Base-by-base conservation (phyloP, 2,888 invertebrate species). In the Nomada hirtipes region DNA sequence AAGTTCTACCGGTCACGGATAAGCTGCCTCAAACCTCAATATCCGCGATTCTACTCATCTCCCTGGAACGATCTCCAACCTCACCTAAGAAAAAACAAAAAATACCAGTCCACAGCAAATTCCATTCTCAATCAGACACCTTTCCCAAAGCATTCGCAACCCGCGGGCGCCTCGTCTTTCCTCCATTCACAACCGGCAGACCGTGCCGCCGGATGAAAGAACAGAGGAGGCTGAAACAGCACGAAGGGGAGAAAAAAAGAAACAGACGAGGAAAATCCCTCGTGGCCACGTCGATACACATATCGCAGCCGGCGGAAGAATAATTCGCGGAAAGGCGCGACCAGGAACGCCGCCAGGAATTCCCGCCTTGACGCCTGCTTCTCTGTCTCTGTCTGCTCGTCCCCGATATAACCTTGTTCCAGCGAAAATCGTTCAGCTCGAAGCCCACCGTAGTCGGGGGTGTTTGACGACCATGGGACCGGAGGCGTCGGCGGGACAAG, bases 391-490 rank as follows among this genome's bases (percentile, higher is more conserved):
- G 42, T 18, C 26, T 11, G 18, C 44, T 20, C n/a, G 4, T 15
- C 67, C 47, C 20, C 29, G 29, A 13, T 15, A 4, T n/a, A 23
- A 47, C 52, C 64, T 79, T 79, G 79, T 79, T 79, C 80, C 36
- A 79, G 53, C 15, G 52, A 81, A 71, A 68, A 73, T 72, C 18
- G 81, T 73, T 52, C 69, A 60, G 79, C 67, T 91, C 86, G 70
- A 84, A 88, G 78, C 88, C 85, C 64, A 87, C 86, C 79, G 89
- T 89, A 86, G 89, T 89, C 89, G 91, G 90, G 92, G 91, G 91
- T 91, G 91, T 91, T 89, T 90, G 91, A 91, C 87, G 89, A 84
- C 87, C 85, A 79, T 83, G 87, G 89, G 87, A 88, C 78, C 87
- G 87, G 87, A 86, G 88, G 90, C 90, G 90, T 87, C 86, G 91